phyloP scores from a whole-genome alignment of 1,140 invertebrate genomes.

The Drosophila sucinea region DNA sequence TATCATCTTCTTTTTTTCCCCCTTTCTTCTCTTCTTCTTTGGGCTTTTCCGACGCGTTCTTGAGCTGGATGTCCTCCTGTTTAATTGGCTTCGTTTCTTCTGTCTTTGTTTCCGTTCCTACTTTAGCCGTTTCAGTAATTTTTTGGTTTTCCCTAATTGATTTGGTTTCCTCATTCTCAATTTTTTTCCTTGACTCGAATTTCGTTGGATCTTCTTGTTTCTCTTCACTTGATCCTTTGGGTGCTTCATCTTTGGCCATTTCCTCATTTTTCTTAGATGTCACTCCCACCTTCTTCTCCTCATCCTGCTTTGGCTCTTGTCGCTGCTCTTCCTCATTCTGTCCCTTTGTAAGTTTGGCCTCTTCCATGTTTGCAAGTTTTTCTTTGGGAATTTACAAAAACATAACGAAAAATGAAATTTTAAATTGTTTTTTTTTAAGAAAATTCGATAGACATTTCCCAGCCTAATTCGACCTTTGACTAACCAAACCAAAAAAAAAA shows the following conservation, averaged over 20 bases:
- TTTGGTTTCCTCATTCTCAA: background rate
- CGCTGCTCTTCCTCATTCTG: background rate
- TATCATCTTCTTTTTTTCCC: background rate
- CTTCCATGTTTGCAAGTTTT: slow-evolving; percentile 10
- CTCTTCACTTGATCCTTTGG: background rate
- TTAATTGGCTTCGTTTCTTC: background rate
- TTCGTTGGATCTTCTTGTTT: background rate
- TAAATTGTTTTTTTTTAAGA: background rate
- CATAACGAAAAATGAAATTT: slow-evolving; percentile 1
- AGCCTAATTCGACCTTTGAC: slow-evolving; percentile 22
- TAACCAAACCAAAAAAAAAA: slow-evolving; percentile 30
- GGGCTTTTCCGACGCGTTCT: background rate
- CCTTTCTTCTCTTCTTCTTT: background rate
- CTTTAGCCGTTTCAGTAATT: background rate
- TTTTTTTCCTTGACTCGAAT: background rate
- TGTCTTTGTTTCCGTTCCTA: background rate
- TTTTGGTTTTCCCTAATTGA: background rate
- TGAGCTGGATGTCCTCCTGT: background rate
- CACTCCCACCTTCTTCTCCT: background rate
- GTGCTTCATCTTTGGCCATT: background rate
- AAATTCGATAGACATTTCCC: slow-evolving; percentile 27
- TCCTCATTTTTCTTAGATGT: background rate
- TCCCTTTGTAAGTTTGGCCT: background rate
- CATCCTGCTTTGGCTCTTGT: background rate
- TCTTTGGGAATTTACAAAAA: background rate